Evolutionary conservation across 2,888 invertebrate genomes (phyloP).

Genomic region (Notodonta dromedarius): DNA sequence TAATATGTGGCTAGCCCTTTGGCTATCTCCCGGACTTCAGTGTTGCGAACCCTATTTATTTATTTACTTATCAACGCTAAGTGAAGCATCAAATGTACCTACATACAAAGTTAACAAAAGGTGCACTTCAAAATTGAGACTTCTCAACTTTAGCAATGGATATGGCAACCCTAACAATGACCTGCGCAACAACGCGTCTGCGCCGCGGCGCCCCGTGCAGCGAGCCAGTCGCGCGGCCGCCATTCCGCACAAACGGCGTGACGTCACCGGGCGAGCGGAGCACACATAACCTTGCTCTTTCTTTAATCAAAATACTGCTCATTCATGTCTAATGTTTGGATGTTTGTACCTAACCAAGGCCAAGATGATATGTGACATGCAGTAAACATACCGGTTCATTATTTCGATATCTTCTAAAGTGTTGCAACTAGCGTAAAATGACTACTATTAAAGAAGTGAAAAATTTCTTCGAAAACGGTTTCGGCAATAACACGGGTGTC

Average conservation of each 20-base stretch:
- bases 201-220: neutral
- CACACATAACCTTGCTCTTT: neutral
- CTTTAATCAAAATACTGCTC: neutral
- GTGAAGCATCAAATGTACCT: too few species aligned
- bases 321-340: neutral
- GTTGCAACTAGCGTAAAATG: neutral
- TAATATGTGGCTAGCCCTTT: too few species aligned
- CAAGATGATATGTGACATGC: neutral
- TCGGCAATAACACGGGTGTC: neutral
- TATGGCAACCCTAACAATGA: slow-evolving; percentile 1
- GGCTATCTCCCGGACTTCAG: too few species aligned
- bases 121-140: neutral
- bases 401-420: neutral
- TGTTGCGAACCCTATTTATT: too few species aligned
- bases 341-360: neutral
- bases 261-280: neutral
- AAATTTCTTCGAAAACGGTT: slow-evolving; percentile 2
- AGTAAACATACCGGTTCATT: neutral
- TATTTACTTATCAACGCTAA: too few species aligned
- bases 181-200: neutral
- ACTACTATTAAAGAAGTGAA: neutral
- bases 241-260: neutral
- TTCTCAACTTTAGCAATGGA: neutral
- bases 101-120: too few species aligned
- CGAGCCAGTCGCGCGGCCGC: neutral